Conservation (phyloP, 2,888 invertebrate species). For the Hetaerina titia region DNA sequence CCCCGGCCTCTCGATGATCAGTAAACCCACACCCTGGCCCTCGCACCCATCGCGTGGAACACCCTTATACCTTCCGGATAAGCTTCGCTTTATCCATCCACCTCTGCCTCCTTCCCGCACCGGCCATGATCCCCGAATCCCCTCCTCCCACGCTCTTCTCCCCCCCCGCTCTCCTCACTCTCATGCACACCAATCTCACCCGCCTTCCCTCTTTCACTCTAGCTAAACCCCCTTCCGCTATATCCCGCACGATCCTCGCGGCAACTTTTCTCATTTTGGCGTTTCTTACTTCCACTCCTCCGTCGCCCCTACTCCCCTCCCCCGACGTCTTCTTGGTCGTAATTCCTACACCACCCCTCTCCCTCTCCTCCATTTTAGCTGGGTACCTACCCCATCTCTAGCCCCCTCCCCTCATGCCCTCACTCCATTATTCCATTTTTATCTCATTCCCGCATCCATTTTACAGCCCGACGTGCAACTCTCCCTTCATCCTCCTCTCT, state of each 20-base stretch:
- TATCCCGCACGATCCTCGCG: not conserved
- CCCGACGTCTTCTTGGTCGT: not conserved
- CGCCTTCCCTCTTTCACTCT: not conserved
- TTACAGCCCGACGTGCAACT: not conserved
- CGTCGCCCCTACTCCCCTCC: not conserved
- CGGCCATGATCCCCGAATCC: not conserved
- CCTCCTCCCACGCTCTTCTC: not conserved
- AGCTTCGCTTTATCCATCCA: not conserved
- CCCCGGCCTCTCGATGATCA: not conserved
- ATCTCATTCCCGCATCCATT: not conserved
- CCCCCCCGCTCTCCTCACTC: not conserved
- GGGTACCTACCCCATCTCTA: not conserved
- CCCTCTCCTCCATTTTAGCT: not conserved
- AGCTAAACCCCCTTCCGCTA: not conserved
- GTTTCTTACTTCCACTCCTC: not conserved
- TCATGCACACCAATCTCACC: not conserved
- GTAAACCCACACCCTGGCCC: no score
- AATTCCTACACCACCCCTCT: not conserved
- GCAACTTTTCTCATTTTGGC: conserved; percentile 39
- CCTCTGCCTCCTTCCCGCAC: not conserved
- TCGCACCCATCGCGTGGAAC: not conserved
- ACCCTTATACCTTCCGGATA: conserved; percentile 5
- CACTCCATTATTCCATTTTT: not conserved
- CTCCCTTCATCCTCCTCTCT: not conserved
- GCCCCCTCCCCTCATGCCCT: not conserved